Evolutionary conservation across 2,888 invertebrate species (phyloP), one percentile per base, ranked within the genome.

Genomic region (Agrochola macilenta): DNA sequence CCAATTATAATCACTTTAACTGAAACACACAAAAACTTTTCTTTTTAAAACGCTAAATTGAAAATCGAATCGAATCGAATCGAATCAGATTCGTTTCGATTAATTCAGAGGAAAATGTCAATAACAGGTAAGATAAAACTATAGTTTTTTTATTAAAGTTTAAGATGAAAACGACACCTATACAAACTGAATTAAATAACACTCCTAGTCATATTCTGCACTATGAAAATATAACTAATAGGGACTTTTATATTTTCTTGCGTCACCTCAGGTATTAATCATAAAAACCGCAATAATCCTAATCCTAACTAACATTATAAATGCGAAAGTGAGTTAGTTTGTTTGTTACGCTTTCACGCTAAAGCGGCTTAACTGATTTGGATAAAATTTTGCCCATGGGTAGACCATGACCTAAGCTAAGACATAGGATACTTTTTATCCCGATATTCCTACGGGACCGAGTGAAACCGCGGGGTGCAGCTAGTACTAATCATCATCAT

Each of bases 1-100:
- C 54, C 69, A 68, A 76, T 82, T 46, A 63, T 84, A 74, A 82
- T 69, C 72, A 70, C 35, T 39, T 60, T 20, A 46, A 49, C 63
- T 61, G 58, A 35, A n/a, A n/a, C n/a, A n/a, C n/a, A n/a, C n/a
- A n/a, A n/a, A n/a, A n/a, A 60, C 30, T 66, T 30, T 77, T 57
- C 46, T 60, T 54, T 77, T 79, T 26, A 30, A 73, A 81, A 54
- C 23, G 23, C 9, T 17, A 43, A 23, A 30, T 73, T 2, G 30
- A 30, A 30, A 30, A 30, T 30, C 30, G 30, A 30, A 30, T 30
- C 30, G 1, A 30, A 30, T 30, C 30, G 30, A 30, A 30, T 30
- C 30, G 30, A 30, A 30, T 30, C 30, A 30, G 20, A 54, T 26
- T 54, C 11, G 14, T 2, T 26, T 64, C 8, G 5, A 58, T 78